These are phyloP conservation scores for Percina caprodes DNA, from an alignment of 2,113 vertebrate genomes.

Conservation along the genomic window DNA sequence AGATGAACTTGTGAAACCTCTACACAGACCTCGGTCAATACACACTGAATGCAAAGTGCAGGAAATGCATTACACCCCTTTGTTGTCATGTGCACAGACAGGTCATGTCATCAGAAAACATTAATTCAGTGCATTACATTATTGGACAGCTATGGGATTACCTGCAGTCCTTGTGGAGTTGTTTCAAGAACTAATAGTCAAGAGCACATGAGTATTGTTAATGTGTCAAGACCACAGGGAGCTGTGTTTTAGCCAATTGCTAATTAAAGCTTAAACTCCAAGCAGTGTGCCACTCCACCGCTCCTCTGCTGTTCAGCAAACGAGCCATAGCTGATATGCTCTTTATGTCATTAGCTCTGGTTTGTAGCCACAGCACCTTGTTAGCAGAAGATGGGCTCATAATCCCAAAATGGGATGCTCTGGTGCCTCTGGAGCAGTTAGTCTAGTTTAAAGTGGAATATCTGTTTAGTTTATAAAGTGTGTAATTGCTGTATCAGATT, in stretches of 20 bases:
- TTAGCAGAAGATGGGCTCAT: conserved; percentile 60
- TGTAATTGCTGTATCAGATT: conserved; percentile 17
- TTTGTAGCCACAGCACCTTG: conserved; percentile 83
- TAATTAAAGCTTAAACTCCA: conserved; percentile 92
- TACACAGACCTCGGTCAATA: conserved; percentile 29
- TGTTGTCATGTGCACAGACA: background rate
- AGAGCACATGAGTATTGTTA: conserved; percentile 48
- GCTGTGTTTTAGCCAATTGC: conserved; percentile 87
- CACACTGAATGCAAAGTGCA: conserved; percentile 28
- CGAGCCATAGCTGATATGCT: conserved; percentile 94
- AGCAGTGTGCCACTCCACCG: conserved; percentile 87
- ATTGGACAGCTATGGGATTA: conserved; percentile 43
- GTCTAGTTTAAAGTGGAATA: conserved; percentile 88
- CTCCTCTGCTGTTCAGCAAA: conserved; percentile 88
- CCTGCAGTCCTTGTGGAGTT: conserved; percentile 41
- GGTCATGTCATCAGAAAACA: conserved; percentile 17
- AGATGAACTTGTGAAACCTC: conserved; percentile 70
- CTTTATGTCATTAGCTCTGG: conserved; percentile 96
- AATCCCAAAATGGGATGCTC: conserved; percentile 39
- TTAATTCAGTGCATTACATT: conserved; percentile 15
- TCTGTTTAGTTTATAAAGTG: conserved; percentile 73
- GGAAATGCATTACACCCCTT: conserved; percentile 8
- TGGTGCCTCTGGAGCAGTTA: conserved; percentile 82
- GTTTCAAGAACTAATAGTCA: conserved; percentile 56
- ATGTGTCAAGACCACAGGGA: conserved; percentile 83